Evolutionary conservation across 2,888 invertebrate species (phyloP).

Genomic region (Drosophila emarginata): DNA sequence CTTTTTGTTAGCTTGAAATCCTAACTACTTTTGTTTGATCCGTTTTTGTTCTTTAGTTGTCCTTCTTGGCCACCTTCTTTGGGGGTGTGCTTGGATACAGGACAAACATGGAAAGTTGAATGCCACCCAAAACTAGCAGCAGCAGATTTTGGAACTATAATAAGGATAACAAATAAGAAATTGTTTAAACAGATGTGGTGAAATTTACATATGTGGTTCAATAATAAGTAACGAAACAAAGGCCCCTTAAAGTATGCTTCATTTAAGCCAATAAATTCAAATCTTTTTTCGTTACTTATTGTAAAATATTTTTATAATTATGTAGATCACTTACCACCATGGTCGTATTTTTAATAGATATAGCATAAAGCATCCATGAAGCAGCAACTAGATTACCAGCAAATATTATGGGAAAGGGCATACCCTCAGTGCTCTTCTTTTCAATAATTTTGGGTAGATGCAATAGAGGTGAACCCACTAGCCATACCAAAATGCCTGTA

Average conservation of each 20-base stretch:
- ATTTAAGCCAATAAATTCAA: background rate
- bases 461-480: slow-evolving; percentile 89
- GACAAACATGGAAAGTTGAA: slow-evolving; percentile 87
- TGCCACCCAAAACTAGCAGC: slow-evolving; percentile 84
- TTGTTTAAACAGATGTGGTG: too few species aligned
- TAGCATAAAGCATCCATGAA: slow-evolving; percentile 80
- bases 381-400: slow-evolving; percentile 89
- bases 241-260: background rate
- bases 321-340: slow-evolving; percentile 79
- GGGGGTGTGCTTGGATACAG: slow-evolving; percentile 86
- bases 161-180: slow-evolving; percentile 65
- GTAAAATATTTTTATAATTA: background rate
- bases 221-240: background rate
- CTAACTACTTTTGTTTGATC: slow-evolving; percentile 33
- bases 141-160: slow-evolving; percentile 89
- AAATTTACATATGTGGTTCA: background rate
- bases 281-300: background rate
- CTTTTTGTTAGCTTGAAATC: slow-evolving; percentile 23
- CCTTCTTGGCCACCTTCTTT: slow-evolving; percentile 69
- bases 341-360: slow-evolving; percentile 78
- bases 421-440: slow-evolving; percentile 91
- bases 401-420: slow-evolving; percentile 94
- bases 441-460: slow-evolving; percentile 89
- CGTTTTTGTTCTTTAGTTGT: slow-evolving; percentile 45
- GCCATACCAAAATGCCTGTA: slow-evolving; percentile 84